phyloP scores from a whole-genome alignment of 2,113 vertebrate species.

The Daphoenositta chrysoptera region DNA sequence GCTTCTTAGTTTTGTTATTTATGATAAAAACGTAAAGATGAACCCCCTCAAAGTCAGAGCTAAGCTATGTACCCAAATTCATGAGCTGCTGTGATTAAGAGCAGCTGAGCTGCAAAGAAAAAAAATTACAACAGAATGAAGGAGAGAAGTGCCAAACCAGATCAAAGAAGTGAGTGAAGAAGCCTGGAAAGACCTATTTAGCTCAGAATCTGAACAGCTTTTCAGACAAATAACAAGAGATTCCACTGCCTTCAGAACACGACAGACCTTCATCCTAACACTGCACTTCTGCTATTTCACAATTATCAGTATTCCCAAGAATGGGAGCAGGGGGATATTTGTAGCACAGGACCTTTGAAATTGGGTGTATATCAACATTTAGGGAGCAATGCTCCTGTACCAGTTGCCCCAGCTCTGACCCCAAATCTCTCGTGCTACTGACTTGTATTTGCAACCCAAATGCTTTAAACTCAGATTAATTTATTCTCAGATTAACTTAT shows the following conservation, averaged over 20 bases:
- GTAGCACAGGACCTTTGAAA: background rate
- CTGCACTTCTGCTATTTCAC: background rate
- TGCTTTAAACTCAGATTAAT: background rate
- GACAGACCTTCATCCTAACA: background rate
- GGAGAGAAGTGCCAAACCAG: background rate
- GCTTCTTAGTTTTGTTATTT: background rate
- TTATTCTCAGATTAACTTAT: background rate
- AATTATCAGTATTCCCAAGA: background rate
- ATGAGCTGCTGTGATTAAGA: background rate
- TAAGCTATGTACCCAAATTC: background rate
- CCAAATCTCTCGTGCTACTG: background rate
- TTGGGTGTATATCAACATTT: accelerated
- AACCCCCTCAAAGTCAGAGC: background rate
- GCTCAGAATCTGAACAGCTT: background rate
- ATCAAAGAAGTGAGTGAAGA: background rate
- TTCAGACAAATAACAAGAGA: background rate
- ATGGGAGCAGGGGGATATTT: background rate
- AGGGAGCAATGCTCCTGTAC: background rate
- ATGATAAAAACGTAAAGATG: background rate
- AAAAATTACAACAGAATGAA: background rate
- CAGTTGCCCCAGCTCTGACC: background rate
- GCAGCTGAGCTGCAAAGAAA: background rate
- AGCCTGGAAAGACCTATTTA: background rate
- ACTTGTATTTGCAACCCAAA: background rate
- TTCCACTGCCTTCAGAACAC: background rate